Conservation (phyloP, 2,888 invertebrate genomes). For the Phyto melanocephala region DNA sequence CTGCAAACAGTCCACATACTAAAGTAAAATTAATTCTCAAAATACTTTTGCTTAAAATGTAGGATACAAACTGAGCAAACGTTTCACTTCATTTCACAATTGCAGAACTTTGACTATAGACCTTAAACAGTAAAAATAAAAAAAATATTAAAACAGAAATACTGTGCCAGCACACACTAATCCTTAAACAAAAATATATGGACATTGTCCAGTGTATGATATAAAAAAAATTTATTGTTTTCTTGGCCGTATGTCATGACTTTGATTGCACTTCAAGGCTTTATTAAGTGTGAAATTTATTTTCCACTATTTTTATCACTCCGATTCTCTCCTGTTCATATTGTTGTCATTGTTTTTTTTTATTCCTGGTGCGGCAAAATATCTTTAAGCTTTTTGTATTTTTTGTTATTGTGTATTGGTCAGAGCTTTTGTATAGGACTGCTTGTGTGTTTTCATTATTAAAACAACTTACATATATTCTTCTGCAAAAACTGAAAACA, state of each 20-base stretch:
- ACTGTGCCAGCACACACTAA: too few species aligned
- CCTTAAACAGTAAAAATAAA: too few species aligned
- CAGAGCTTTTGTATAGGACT: conserved; percentile 40
- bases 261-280: conserved; percentile 65
- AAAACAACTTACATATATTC: conserved; percentile 41
- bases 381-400: not conserved
- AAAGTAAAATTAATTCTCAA: too few species aligned
- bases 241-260: conserved; percentile 58
- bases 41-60: too few species aligned
- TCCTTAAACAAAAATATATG: too few species aligned
- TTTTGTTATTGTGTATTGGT: not conserved
- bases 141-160: too few species aligned
- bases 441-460: conserved; percentile 42
- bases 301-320: conserved; percentile 11
- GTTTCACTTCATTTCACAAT: too few species aligned
- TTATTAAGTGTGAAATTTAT: conserved; percentile 65
- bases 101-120: too few species aligned
- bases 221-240: conserved; percentile 61
- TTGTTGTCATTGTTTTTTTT: not conserved
- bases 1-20: too few species aligned
- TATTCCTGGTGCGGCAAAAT: not conserved
- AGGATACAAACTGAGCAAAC: too few species aligned
- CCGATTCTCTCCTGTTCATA: not conserved
- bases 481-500: not conserved
- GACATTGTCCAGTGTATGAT: conserved; percentile 33